These are phyloP conservation scores for Hypomecis punctinalis DNA, from an alignment of 2,888 invertebrate species.

Conservation along the genomic window DNA sequence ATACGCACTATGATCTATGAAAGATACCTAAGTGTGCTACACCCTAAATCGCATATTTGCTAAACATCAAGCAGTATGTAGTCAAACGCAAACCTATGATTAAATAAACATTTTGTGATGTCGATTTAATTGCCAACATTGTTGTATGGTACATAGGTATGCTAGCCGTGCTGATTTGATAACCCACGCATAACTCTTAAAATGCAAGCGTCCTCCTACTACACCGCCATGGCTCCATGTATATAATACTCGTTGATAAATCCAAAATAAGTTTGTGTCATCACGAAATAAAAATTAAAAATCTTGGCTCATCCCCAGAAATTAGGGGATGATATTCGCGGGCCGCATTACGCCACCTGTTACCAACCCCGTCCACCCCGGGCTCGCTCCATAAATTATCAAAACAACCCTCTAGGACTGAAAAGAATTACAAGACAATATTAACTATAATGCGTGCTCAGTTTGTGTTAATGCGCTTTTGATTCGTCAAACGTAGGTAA, in stretches of 20 bases:
- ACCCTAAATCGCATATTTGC: too few species aligned
- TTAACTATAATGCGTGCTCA: slow-evolving; percentile 40
- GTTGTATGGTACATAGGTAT: too few species aligned
- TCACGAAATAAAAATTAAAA: slow-evolving; percentile 44
- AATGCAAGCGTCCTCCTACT: too few species aligned
- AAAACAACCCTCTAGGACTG: slow-evolving; percentile 34
- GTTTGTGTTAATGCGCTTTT: slow-evolving; percentile 62
- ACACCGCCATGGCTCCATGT: neutral
- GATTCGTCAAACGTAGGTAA: slow-evolving; percentile 56
- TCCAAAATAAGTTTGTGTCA: slow-evolving; percentile 34
- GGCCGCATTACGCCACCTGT: slow-evolving; percentile 66
- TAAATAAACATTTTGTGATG: too few species aligned
- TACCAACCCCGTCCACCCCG: slow-evolving; percentile 51
- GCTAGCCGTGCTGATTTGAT: too few species aligned
- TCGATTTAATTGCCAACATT: too few species aligned
- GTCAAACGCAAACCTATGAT: too few species aligned
- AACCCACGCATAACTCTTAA: too few species aligned
- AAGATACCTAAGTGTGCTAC: too few species aligned
- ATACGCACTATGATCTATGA: too few species aligned
- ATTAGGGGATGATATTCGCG: slow-evolving; percentile 63
- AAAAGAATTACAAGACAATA: slow-evolving; percentile 39
- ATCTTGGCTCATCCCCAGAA: slow-evolving; percentile 56
- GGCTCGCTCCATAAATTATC: slow-evolving; percentile 54
- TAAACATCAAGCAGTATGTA: too few species aligned
- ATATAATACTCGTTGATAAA: slow-evolving; percentile 21